Evolutionary conservation across 2,888 invertebrate species (phyloP), one percentile per base, ranked within the genome.

Genomic region (Xylocampa areola): DNA sequence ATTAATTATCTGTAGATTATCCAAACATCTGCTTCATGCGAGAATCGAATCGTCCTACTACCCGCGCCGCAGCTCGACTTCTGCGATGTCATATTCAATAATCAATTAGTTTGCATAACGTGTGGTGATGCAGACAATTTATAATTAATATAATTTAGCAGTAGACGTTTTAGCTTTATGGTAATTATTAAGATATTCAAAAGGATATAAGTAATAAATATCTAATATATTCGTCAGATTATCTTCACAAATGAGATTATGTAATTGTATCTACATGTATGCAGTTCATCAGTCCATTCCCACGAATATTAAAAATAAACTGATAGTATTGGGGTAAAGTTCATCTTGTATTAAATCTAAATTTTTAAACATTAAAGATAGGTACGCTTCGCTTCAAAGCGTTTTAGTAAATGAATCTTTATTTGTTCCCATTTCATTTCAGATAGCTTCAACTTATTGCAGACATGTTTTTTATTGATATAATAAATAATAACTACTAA

Each of bases 341-440:
- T 64, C 68, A 52, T 61, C 13, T 44, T 0, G 25, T 32, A 50
- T 63, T 66, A 30, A 58, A 49, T 43, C 13, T 43, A 29, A 23
- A 54, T 11, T 14, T 49, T 49, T 58, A 30, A 27, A 25, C 27
- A 44, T n/a, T n/a, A n/a, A n/a, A n/a, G n/a, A n/a, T n/a, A n/a
- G n/a, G 39, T 14, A 8, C 29, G 33, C 10, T 25, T 43, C 13
- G 19, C 14, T 25, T 13, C 8, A 11, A 14, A 36, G 14, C 13
- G 7, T 55, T 55, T 54, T 37, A 65, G 36, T 43, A 39, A 58
- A 43, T 58, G 43, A 13, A 48, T 48, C 6, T 43, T 44, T 40
- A 40, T 40, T 37, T 64, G 14, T 16, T 29, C 11, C 21, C 6
- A 16, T 10, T 19, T n/a, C 16, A 11, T 14, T 13, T 41, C 30